A percentile compares a stretch with the other conserved stretches of the same genome.
These are phyloP conservation scores for Sepioteuthis lessoniana DNA, from an alignment of 2,888 invertebrate genomes.

Conservation along the genomic window DNA sequence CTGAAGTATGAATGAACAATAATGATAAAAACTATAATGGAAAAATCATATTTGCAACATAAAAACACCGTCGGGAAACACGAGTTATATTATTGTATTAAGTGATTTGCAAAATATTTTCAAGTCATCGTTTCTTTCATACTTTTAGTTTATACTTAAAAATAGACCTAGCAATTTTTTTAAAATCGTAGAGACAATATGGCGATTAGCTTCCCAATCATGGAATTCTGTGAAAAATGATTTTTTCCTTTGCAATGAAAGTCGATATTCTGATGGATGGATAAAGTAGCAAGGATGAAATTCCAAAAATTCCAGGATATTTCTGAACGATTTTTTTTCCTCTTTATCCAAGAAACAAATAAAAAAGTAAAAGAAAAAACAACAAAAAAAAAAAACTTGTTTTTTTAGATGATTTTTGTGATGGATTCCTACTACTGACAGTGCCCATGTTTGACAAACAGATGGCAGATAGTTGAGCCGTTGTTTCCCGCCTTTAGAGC, in stretches of 20 bases:
- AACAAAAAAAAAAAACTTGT: too few relatives aligned
- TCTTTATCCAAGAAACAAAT: not conserved
- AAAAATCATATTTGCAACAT: too few relatives aligned
- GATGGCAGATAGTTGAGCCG: not conserved
- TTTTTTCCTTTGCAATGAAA: not conserved
- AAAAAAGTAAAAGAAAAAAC: too few relatives aligned
- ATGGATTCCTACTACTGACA: not conserved
- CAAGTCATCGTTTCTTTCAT: too few relatives aligned
- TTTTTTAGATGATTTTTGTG: not conserved
- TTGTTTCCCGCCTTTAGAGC: conserved; percentile 1
- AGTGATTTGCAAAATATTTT: too few relatives aligned
- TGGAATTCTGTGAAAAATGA: not conserved
- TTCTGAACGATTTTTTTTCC: not conserved
- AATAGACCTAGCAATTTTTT: not conserved
- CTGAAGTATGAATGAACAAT: too few relatives aligned
- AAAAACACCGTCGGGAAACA: too few relatives aligned
- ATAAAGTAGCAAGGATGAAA: not conserved
- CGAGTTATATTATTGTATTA: too few relatives aligned
- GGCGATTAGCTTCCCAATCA: not conserved
- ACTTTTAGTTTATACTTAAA: not conserved
- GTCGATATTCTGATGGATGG: not conserved
- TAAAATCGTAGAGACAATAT: not conserved
- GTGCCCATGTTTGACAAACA: not conserved
- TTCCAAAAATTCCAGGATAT: not conserved
- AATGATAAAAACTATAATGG: too few relatives aligned